A percentile compares a stretch with the other conserved stretches of the same genome.
phyloP scores from a whole-genome alignment of 1,140 invertebrate genomes.

The Nautilus pompilius region DNA sequence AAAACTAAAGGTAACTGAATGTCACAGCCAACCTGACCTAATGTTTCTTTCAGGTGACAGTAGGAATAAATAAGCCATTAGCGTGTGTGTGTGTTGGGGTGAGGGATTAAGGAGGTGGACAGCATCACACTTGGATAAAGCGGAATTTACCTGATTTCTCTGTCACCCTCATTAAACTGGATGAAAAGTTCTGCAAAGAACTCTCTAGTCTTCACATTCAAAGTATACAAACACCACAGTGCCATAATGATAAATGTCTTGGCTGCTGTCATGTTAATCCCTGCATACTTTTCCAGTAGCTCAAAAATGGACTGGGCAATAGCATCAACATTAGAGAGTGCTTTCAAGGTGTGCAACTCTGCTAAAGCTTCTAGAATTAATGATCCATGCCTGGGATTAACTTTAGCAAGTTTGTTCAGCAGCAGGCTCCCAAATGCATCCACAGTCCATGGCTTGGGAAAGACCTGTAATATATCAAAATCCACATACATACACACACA shows the following conservation, averaged over 20 bases:
- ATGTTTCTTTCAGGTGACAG: no score
- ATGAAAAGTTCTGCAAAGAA: slow-evolving; percentile 45
- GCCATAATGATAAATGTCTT: slow-evolving; percentile 40
- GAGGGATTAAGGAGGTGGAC: no score
- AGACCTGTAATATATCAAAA: no score
- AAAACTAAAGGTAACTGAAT: no score
- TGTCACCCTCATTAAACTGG: slow-evolving; percentile 50
- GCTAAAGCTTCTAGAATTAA: slow-evolving; percentile 35
- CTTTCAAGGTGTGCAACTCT: slow-evolving; percentile 35
- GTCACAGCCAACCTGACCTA: no score
- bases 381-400: slow-evolving; percentile 34
- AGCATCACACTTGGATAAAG: no score
- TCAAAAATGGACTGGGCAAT: slow-evolving; percentile 23
- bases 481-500: no score
- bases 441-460: slow-evolving; percentile 49
- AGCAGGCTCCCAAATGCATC: slow-evolving; percentile 41
- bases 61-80: no score
- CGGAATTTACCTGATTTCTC: slow-evolving; percentile 42
- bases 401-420: slow-evolving; percentile 32
- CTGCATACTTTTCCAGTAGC: slow-evolving; percentile 20
- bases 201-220: slow-evolving; percentile 36
- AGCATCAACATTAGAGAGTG: slow-evolving; percentile 27
- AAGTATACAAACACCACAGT: slow-evolving; percentile 32
- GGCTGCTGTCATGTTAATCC: slow-evolving; percentile 38
- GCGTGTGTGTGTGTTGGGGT: no score